These are phyloP conservation scores for Bradynema listronoti DNA, from an alignment of 1,140 invertebrate species.

Conservation along the genomic window DNA sequence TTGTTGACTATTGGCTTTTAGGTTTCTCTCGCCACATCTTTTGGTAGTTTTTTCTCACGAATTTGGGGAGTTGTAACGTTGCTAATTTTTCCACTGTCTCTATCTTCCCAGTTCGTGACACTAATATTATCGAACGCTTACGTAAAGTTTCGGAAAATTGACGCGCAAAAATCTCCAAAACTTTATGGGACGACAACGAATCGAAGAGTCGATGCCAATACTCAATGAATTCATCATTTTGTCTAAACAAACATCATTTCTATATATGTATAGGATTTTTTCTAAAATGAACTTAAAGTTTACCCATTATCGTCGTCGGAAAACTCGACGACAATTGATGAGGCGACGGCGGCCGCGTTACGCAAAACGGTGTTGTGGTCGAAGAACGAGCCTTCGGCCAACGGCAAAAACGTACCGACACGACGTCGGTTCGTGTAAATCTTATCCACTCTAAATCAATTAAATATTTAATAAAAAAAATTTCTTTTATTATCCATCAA, in stretches of 20 bases:
- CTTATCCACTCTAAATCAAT: too few relatives aligned
- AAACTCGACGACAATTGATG: constrained; percentile 24
- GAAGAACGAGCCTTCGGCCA: constrained; percentile 18
- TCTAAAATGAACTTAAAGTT: not conserved
- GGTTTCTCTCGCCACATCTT: too few relatives aligned
- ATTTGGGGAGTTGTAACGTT: too few relatives aligned
- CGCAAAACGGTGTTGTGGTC: constrained; percentile 10
- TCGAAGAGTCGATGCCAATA: constrained; percentile 17
- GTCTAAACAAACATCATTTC: too few relatives aligned
- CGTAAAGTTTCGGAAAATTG: constrained; percentile 19
- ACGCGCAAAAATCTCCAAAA: constrained; percentile 17
- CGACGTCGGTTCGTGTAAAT: constrained; percentile 9
- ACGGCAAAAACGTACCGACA: constrained; percentile 16
- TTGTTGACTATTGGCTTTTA: too few relatives aligned
- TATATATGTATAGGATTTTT: not conserved
- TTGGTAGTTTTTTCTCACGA: too few relatives aligned
- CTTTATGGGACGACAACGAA: constrained; percentile 5
- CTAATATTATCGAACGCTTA: constrained; percentile 9
- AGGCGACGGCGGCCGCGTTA: constrained; percentile 8
- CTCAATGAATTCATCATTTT: constrained; percentile 8
- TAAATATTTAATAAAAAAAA: too few relatives aligned
- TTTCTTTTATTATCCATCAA: too few relatives aligned
- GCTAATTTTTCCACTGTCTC: too few relatives aligned
- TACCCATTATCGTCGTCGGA: constrained; percentile 12
- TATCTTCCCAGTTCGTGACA: too few relatives aligned